Evolutionary conservation across 2,113 vertebrate species (phyloP).

Genomic region (Syrmaticus mikado): DNA sequence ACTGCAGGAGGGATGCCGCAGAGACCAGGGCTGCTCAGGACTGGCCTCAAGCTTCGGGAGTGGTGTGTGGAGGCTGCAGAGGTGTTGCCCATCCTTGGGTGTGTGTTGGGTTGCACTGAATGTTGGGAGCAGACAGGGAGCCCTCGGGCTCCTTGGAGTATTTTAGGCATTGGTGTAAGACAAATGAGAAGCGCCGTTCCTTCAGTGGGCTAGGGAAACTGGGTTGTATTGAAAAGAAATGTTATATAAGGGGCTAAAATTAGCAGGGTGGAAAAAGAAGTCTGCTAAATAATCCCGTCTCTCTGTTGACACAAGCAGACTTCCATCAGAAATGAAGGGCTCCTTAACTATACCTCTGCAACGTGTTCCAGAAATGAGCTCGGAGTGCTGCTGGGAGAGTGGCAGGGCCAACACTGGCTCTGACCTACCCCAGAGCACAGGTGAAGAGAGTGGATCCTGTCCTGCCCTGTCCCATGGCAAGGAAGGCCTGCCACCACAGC

Average conservation of each 20-base stretch:
- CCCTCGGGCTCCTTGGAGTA: background rate
- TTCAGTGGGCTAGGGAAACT: conserved; percentile 69
- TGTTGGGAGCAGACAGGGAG: conserved; percentile 18
- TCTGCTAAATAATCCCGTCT: conserved; percentile 69
- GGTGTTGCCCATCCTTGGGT: background rate
- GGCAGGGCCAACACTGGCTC: background rate
- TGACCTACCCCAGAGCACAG: rapidly evolving
- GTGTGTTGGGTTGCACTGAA: background rate
- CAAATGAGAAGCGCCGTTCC: conserved; percentile 33
- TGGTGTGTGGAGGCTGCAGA: background rate
- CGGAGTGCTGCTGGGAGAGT: rapidly evolving
- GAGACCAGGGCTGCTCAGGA: background rate
- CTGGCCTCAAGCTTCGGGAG: background rate
- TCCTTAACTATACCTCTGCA: conserved; percentile 59
- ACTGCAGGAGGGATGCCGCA: background rate
- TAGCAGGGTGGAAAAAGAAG: conserved; percentile 64
- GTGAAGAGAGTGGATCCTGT: background rate
- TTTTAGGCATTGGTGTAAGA: conserved; percentile 60
- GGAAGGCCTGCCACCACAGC: rapidly evolving
- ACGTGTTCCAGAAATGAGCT: conserved; percentile 17
- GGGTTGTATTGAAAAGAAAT: conserved; percentile 73
- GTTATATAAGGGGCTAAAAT: conserved; percentile 74
- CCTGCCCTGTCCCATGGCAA: rapidly evolving
- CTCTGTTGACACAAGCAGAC: conserved; percentile 70
- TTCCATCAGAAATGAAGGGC: conserved; percentile 59